Evolutionary conservation across 2,113 vertebrate species (phyloP).

Genomic region (Tachysurus vachellii): DNA sequence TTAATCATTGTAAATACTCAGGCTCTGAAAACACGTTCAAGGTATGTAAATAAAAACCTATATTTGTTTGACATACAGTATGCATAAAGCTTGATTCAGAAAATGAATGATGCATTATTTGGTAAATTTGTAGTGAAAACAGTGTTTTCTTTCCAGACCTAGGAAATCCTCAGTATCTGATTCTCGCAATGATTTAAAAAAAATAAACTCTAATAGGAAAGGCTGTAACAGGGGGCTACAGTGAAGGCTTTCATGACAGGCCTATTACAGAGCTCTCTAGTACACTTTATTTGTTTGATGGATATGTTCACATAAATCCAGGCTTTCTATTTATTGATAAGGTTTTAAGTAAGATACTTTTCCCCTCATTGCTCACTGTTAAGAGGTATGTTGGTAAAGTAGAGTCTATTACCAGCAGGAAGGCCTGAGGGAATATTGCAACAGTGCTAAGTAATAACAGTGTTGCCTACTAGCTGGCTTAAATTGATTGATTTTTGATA

Average conservation of each 20-base stretch:
- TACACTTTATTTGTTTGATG: not conserved
- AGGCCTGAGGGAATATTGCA: conserved; percentile 17
- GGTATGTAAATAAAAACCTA: conserved; percentile 13
- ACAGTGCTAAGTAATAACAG: not conserved
- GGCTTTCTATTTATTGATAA: not conserved
- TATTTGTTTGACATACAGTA: not conserved
- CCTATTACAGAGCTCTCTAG: not conserved
- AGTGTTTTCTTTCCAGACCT: not conserved
- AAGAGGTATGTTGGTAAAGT: conserved; percentile 28
- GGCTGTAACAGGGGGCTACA: not conserved
- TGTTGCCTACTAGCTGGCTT: conserved; percentile 23
- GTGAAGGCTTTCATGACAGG: not conserved
- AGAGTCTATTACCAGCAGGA: not conserved
- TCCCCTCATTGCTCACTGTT: conserved; percentile 30
- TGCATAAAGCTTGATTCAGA: not conserved
- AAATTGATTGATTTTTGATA: conserved; percentile 19
- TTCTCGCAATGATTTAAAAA: not conserved
- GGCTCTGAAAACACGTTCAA: not conserved
- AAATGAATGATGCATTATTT: not conserved
- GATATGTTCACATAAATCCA: not conserved
- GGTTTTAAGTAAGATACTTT: not conserved
- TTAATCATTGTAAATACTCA: conserved; percentile 41
- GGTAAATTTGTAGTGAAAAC: not conserved
- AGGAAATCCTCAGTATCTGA: not conserved
- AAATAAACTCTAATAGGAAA: not conserved